These are phyloP conservation scores for Tipula lateralis DNA, from an alignment of 2,888 invertebrate genomes.

Conservation along the genomic window DNA sequence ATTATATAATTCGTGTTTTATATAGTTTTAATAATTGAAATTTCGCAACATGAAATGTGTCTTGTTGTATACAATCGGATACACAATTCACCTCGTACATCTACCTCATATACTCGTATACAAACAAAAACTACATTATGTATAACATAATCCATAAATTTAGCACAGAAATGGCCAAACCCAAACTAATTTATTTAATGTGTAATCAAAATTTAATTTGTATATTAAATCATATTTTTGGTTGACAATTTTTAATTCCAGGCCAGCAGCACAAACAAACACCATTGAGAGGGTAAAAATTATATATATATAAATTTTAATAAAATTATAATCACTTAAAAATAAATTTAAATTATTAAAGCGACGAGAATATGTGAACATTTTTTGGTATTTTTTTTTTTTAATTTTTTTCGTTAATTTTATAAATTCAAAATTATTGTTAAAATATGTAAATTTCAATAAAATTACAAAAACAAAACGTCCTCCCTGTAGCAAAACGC, in stretches of 20 bases:
- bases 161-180: neutral
- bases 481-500: neutral
- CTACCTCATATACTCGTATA: no score
- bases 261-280: neutral
- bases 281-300: neutral
- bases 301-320: neutral
- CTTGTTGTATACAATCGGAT: no score
- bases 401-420: neutral
- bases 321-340: conserved; percentile 21
- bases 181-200: conserved; percentile 24
- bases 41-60: no score
- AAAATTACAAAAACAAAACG: neutral
- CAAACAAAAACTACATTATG: neutral
- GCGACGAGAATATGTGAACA: neutral
- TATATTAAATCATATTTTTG: conserved; percentile 19
- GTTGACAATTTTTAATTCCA: neutral
- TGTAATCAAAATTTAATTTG: neutral
- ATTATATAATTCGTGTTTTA: no score
- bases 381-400: neutral
- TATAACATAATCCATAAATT: neutral
- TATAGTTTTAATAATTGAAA: no score
- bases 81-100: no score
- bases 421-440: neutral
- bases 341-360: conserved; percentile 9
- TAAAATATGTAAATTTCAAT: conserved; percentile 6